These are phyloP conservation scores for Pseudococcus viburni DNA, from an alignment of 2,888 invertebrate species.

Conservation along the genomic window DNA sequence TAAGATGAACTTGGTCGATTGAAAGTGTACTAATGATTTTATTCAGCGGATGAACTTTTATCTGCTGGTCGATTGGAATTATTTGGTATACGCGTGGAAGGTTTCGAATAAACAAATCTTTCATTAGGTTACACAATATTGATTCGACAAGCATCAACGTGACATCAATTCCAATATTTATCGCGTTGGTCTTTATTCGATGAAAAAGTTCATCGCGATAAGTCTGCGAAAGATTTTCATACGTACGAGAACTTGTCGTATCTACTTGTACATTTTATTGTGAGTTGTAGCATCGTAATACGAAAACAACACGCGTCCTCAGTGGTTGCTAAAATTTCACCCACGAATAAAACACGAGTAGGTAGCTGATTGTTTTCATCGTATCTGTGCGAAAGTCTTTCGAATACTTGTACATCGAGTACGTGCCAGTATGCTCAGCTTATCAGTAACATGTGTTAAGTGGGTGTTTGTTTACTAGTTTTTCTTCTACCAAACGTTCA, in stretches of 20 bases:
- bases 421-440: constrained; percentile 9
- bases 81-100: background rate
- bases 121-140: background rate
- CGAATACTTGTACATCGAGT: background rate
- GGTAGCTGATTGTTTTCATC: background rate
- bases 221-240: background rate
- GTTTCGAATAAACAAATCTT: background rate
- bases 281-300: background rate
- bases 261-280: background rate
- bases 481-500: background rate
- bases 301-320: constrained; percentile 6
- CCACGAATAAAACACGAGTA: background rate
- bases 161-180: constrained; percentile 11
- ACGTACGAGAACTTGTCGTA: background rate
- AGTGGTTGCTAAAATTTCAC: constrained; percentile 12
- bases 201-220: constrained; percentile 35
- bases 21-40: background rate
- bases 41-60: background rate
- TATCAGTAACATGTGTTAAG: constrained; percentile 54
- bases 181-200: background rate
- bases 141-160: constrained; percentile 7
- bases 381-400: background rate
- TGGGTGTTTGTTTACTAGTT: constrained; percentile 56
- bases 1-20: background rate
- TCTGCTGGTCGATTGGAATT: background rate